A percentile compares a stretch with the other conserved stretches of the same genome.
phyloP scores from a whole-genome alignment of 1,140 invertebrate genomes.

The Coelopa frigida region DNA sequence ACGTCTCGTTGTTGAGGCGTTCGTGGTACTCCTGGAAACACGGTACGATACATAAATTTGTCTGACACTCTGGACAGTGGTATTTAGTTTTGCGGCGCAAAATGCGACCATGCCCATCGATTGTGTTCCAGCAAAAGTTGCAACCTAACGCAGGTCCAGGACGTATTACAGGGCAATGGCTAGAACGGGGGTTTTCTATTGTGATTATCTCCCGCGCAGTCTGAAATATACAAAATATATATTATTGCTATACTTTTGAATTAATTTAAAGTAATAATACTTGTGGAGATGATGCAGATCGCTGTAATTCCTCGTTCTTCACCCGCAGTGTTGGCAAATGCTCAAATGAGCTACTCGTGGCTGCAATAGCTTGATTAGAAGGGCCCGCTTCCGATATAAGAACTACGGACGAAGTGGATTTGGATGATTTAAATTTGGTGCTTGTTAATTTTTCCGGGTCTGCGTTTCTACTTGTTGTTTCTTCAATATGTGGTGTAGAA shows the following conservation, averaged over 20 bases:
- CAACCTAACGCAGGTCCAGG: conserved; percentile 74
- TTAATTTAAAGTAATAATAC: conserved; percentile 13
- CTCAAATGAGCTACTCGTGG: conserved; percentile 39
- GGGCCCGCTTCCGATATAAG: no score
- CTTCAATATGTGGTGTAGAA: conserved; percentile 10
- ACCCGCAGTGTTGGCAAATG: conserved; percentile 46
- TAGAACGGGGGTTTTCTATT: conserved; percentile 46
- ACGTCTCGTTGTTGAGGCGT: conserved; percentile 37
- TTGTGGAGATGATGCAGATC: conserved; percentile 53
- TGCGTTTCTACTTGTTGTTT: no score
- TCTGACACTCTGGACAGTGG: conserved; percentile 79
- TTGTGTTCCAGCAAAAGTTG: conserved; percentile 83
- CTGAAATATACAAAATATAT: conserved; percentile 15
- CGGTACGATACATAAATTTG: conserved; percentile 77
- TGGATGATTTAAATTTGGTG: no score
- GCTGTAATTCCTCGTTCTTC: conserved; percentile 49
- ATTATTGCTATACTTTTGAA: neutral
- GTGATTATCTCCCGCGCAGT: conserved; percentile 41
- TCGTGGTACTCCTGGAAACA: conserved; percentile 78
- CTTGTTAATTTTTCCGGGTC: no score
- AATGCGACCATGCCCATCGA: conserved; percentile 70
- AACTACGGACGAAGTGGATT: no score
- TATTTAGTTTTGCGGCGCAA: conserved; percentile 78
- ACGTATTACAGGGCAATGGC: conserved; percentile 70
- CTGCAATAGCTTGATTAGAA: no score